Conservation (phyloP, 2,888 invertebrate genomes). For the Byasa hedistus region DNA sequence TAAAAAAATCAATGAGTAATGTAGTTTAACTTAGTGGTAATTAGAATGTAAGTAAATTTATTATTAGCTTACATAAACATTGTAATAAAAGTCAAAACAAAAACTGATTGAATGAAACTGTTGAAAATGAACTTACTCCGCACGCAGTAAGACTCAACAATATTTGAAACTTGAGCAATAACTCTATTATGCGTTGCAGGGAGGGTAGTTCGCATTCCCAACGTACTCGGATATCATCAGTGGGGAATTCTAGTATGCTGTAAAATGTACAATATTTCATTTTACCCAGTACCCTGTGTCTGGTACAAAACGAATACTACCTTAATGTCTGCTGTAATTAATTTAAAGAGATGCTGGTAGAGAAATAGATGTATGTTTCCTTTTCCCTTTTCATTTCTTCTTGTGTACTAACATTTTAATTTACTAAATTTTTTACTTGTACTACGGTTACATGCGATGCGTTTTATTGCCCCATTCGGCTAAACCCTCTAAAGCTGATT, state of each 20-base stretch:
- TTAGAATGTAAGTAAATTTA: not conserved
- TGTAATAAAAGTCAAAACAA: not conserved
- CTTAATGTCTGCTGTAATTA: conserved; percentile 46
- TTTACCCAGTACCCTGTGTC: conserved; percentile 45
- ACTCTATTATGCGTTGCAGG: conserved; percentile 12
- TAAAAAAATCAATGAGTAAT: too few species aligned
- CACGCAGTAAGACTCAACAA: conserved; percentile 1
- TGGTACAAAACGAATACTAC: conserved; percentile 46
- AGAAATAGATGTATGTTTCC: conserved; percentile 41
- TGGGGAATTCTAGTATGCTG: conserved; percentile 37
- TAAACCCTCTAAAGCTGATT: conserved; percentile 39
- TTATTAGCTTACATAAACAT: not conserved
- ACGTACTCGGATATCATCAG: conserved; percentile 41
- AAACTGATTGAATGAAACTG: not conserved
- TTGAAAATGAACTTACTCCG: conserved; percentile 7
- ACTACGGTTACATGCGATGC: not conserved
- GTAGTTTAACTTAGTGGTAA: not conserved
- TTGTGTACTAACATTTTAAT: not conserved
- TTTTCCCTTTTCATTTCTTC: not conserved
- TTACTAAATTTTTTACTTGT: too few species aligned
- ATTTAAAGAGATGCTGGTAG: conserved; percentile 48
- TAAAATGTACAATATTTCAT: conserved; percentile 53
- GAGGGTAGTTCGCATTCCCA: conserved; percentile 27
- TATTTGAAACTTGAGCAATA: conserved; percentile 1
- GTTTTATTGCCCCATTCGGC: conserved; percentile 28